Evolutionary conservation across 2,797 vertebrate species (phyloP).

Genomic region (Phyllotis vaccarum): DNA sequence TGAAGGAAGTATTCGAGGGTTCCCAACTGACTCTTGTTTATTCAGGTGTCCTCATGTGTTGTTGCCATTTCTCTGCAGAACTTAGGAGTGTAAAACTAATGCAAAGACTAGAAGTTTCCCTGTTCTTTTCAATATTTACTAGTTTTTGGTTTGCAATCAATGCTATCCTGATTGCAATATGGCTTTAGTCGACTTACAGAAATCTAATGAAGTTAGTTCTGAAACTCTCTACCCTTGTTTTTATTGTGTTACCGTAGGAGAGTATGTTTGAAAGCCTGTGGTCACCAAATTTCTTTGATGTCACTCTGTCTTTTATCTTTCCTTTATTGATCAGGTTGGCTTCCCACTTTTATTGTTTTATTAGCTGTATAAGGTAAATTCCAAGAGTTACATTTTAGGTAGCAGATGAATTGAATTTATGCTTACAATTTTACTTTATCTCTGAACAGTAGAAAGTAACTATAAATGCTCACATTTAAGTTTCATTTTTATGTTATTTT

Average conservation of each 20-base stretch:
- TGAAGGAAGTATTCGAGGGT: too few species aligned
- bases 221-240: neutral
- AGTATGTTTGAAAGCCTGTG: neutral
- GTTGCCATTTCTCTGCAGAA: neutral
- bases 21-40: neutral
- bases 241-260: neutral
- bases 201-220: neutral
- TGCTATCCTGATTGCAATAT: neutral
- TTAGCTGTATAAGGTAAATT: neutral
- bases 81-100: neutral
- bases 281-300: neutral
- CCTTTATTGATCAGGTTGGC: neutral
- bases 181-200: neutral
- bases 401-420: neutral
- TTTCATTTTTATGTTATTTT: constrained; percentile 5
- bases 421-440: neutral
- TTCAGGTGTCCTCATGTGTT: rapidly evolving
- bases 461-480: neutral
- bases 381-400: neutral
- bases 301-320: neutral
- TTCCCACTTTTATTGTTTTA: neutral
- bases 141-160: neutral
- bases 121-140: neutral
- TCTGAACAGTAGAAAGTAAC: neutral
- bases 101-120: neutral